Conservation (phyloP, 2,888 invertebrate species). For the Drosophila recens region DNA sequence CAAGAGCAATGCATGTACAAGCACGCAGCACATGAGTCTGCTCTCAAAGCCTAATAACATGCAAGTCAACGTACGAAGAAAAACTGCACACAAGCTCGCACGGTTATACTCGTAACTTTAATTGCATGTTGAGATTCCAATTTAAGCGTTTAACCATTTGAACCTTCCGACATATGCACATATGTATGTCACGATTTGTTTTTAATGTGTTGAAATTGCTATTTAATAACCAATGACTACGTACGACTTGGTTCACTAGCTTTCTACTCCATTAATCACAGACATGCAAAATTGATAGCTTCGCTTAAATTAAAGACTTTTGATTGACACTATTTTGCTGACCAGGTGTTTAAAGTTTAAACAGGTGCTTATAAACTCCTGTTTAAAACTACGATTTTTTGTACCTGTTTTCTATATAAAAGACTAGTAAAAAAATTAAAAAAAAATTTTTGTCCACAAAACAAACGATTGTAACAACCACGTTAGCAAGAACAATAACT, state of each 20-base stretch:
- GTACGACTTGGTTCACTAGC: background rate
- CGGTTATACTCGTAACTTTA: conserved; percentile 25
- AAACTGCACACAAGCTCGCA: conserved; percentile 2
- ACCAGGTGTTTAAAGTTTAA: background rate
- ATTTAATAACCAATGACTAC: conserved; percentile 30
- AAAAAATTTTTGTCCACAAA: too few species aligned
- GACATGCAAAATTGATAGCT: conserved; percentile 32
- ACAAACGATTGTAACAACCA: too few species aligned
- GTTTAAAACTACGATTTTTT: too few species aligned
- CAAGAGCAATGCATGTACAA: conserved; percentile 68
- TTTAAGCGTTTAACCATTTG: conserved; percentile 56
- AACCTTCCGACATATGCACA: conserved; percentile 37
- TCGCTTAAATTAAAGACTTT: conserved; percentile 30
- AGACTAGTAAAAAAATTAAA: too few species aligned
- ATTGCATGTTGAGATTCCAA: conserved; percentile 58
- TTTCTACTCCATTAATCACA: conserved; percentile 4
- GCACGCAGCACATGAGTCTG: conserved; percentile 39
- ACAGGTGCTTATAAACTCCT: too few species aligned
- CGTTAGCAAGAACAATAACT: too few species aligned
- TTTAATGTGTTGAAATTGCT: conserved; percentile 59
- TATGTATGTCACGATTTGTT: conserved; percentile 54
- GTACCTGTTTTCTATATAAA: too few species aligned
- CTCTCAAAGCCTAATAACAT: conserved; percentile 42
- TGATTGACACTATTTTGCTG: conserved; percentile 60
- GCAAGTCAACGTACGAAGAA: conserved; percentile 17